phyloP scores from a whole-genome alignment of 35 echinoderm and acorn worm species.

The Apostichopus californicus region DNA sequence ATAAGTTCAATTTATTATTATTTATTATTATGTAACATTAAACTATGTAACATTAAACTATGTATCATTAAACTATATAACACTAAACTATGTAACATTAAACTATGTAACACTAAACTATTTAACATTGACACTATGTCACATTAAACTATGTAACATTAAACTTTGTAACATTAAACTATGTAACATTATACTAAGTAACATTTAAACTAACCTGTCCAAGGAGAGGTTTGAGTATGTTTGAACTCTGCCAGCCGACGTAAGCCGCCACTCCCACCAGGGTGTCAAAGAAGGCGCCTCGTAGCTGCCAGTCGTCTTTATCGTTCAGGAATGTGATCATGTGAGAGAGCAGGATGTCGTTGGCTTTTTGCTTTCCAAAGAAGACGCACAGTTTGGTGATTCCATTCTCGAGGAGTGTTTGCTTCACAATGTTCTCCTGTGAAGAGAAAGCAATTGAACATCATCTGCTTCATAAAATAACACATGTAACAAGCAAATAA shows the following conservation, averaged over 20 bases:
- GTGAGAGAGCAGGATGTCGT: conserved; percentile 92
- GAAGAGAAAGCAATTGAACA: neutral
- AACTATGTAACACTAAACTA: too few relatives aligned
- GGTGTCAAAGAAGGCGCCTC: conserved; percentile 94
- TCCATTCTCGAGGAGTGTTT: conserved; percentile 92
- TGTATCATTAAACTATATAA: too few relatives aligned
- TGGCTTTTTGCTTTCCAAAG: conserved; percentile 97
- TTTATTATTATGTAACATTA: too few relatives aligned
- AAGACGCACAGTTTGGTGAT: conserved; percentile 93
- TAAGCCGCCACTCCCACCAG: conserved; percentile 96
- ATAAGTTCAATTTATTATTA: too few relatives aligned
- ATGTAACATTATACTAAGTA: too few relatives aligned
- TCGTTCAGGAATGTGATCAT: conserved; percentile 99
- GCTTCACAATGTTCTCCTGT: conserved; percentile 99
- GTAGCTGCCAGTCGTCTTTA: conserved; percentile 96
- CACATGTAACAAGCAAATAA: too few relatives aligned
- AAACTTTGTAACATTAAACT: too few relatives aligned
- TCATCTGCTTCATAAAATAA: too few relatives aligned
- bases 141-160: too few relatives aligned
- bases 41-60: too few relatives aligned
- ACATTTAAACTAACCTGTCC: conserved; percentile 66
- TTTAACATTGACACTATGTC: too few relatives aligned
- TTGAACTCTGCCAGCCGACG: conserved; percentile 96
- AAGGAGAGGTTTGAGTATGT: conserved; percentile 92
- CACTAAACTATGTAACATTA: too few relatives aligned